Base-by-base conservation (phyloP, 1,140 invertebrate genomes). In the Drosophila willistoni region DNA sequence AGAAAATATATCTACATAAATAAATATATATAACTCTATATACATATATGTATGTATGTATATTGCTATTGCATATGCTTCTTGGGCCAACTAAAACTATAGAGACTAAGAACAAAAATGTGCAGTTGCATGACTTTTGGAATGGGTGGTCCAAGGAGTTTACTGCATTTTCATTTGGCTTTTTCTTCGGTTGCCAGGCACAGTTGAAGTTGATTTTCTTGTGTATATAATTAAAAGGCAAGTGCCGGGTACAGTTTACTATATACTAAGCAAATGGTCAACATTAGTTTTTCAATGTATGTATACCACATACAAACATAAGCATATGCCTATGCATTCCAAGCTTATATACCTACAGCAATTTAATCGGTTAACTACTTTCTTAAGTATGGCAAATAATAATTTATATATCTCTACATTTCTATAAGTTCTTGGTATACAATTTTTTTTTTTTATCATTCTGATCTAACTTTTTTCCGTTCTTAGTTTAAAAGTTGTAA, bases 181-280 rank as follows among this genome's bases (percentile, higher is more conserved):
- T 87, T 89, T 87, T 89, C 77, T 70, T 42, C 65, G 71, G 59
- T 64, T 55, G 33, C 29, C 17, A 65, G 63, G 62, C 68, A 71
- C 73, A 78, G 39, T 62, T 56, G 65, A 72, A 66, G 63, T 76
- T 78, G 74, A 74, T 77, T 60, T 65, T 60, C 64, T 70, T 83
- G 84, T 83, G 84, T 87, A 87, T 70, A 87, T 87, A 87, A 87
- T 87, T 87, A 89, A 68, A 79, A 71, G 82, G 66, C 74, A 69
- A 55, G 72, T 73, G 68, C 55, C 68, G 64, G 64, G 84, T 86
- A 86, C 84, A 86, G 83, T 86, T 89, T 77, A 79, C 83, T 80
- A 87, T 87, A 61, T 87, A 87, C 70, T 51, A 64, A 54, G 19
- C 83, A 79, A 87, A 13, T 39, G 36, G 36, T 39, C 36, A 39